These are phyloP conservation scores for Phoebastria nigripes DNA, from an alignment of 2,797 vertebrate genomes.

Conservation along the genomic window DNA sequence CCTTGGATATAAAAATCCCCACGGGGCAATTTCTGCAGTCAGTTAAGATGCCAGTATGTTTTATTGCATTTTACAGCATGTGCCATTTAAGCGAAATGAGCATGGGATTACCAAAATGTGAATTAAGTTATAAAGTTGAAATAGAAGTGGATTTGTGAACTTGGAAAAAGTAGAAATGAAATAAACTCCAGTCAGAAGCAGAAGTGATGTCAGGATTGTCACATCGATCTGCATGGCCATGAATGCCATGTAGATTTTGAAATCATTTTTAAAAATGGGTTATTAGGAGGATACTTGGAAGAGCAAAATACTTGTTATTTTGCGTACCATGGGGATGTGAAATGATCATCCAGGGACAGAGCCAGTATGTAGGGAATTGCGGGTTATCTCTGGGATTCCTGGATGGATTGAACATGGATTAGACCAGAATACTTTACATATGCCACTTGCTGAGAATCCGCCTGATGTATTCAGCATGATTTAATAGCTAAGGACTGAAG, in stretches of 20 bases:
- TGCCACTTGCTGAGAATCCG: neutral
- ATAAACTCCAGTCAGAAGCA: neutral
- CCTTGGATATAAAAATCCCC: neutral
- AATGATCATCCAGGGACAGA: neutral
- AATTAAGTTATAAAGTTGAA: neutral
- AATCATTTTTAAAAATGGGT: accelerated
- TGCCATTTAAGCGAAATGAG: neutral
- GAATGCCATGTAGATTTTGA: accelerated
- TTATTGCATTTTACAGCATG: neutral
- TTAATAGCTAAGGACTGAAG: neutral
- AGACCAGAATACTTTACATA: neutral
- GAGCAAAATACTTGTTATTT: neutral
- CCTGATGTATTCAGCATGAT: neutral
- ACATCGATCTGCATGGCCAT: neutral
- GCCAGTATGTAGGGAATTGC: neutral
- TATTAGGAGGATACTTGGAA: neutral
- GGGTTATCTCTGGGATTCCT: neutral
- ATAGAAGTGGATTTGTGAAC: neutral
- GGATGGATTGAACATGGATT: neutral
- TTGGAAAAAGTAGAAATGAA: neutral
- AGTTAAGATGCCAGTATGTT: neutral
- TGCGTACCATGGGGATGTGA: too few relatives aligned
- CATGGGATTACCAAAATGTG: neutral
- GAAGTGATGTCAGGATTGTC: neutral
- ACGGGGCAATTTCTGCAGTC: neutral